Evolutionary conservation across 1,140 invertebrate species (phyloP), one percentile per base, ranked within the genome.

Genomic region (Drosophila funebris): DNA sequence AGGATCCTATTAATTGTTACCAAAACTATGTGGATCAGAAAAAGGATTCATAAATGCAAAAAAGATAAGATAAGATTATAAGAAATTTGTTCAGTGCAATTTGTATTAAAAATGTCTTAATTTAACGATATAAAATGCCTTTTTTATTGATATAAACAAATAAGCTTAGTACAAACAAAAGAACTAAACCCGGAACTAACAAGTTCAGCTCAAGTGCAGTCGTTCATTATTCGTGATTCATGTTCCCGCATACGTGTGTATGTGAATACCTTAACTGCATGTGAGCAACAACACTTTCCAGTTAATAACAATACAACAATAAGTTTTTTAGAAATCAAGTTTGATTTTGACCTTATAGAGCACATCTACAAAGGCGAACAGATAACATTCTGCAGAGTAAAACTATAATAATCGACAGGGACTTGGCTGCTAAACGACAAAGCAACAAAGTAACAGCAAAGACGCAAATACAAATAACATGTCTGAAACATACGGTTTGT

Each of bases 401-500:
- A 0, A 43, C 53, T 1, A 18, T 20, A 50, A 37, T 18, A 20
- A 27, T 14, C 29, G 2, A 6, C 22, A 14, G 18, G 31, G 8
- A 13, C 5, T 31, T 39, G 31, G 22, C 61, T 31, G 6, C 13
- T 39, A 4, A 48, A 29, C 13, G 48, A 44, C 33, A 33, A 52
- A 44, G 18, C 58, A 60, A 66, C 46, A 61, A 74, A 69, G 73
- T n/a, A 57, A 37, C 41, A 48, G 62, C 41, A 50, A 83, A 71
- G 46, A 88, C 78, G 68, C 72, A 87, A 67, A 69, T 56, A 82
- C 61, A 76, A 73, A 81, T 79, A 90, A 68, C 57, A 90, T 90
- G 89, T 90, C 89, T 60, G 89, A 90, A 85, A 90, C 89, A 87
- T 90, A 90, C 84, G 89, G 89, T 90, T 75, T 85, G 84, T 72